Conservation (phyloP, 2,888 invertebrate species). For the Alloscopus bannaensis region DNA sequence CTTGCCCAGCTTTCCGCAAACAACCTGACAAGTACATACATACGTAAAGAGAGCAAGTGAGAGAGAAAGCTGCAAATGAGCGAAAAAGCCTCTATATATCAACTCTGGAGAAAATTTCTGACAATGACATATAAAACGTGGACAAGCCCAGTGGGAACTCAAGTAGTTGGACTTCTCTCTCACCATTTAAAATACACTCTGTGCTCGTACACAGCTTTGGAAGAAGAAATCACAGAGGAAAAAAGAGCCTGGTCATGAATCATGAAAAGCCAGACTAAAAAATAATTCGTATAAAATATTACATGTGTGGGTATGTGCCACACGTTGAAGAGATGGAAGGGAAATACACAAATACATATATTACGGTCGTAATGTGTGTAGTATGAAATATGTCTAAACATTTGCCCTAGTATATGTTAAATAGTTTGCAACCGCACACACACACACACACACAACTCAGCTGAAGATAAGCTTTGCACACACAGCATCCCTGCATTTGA, state of each 20-base stretch:
- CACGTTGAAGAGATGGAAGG: neutral
- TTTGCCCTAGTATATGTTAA: constrained; percentile 1
- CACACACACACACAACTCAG: constrained; percentile 36
- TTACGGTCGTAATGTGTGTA: neutral
- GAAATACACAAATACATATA: neutral
- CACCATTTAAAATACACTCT: no score
- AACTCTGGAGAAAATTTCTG: constrained; percentile 30
- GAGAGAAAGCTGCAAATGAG: constrained; percentile 33
- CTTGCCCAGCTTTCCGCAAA: neutral
- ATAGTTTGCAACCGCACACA: constrained; percentile 7
- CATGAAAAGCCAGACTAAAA: constrained; percentile 38
- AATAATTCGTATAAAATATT: constrained; percentile 19
- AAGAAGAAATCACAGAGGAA: constrained; percentile 5
- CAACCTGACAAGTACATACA: constrained; percentile 13
- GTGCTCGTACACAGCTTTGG: neutral
- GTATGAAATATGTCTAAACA: neutral
- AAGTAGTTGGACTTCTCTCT: no score
- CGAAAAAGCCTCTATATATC: constrained; percentile 16
- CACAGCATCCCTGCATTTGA: constrained; percentile 12
- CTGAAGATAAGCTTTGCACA: no score
- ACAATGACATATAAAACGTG: constrained; percentile 42
- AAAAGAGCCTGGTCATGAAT: constrained; percentile 39
- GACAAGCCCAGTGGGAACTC: constrained; percentile 53
- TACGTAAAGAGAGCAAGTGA: no score
- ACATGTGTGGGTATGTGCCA: neutral